These are phyloP conservation scores for Athalia rosae DNA, from an alignment of 2,888 invertebrate genomes.

Conservation along the genomic window DNA sequence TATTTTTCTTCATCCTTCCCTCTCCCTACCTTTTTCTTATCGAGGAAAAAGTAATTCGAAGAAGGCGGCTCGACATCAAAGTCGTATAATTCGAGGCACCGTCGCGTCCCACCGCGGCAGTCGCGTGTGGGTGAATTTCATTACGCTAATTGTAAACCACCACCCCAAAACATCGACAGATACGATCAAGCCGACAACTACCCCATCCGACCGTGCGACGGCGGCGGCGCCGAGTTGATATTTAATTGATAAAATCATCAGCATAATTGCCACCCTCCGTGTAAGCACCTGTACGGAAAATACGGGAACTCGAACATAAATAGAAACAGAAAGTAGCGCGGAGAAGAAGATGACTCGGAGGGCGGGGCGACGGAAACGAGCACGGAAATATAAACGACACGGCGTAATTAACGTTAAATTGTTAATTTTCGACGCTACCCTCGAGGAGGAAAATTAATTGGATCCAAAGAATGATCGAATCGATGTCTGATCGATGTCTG, in stretches of 20 bases:
- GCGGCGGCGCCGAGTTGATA: slow-evolving; percentile 50
- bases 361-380: slow-evolving; percentile 13
- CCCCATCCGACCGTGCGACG: slow-evolving; percentile 6
- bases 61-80: slow-evolving; percentile 36
- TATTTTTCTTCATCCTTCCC: too few species aligned
- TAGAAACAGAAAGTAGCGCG: background rate
- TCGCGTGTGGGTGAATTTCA: slow-evolving; percentile 40
- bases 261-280: slow-evolving; percentile 54
- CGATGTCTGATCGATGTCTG: background rate
- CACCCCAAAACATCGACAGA: slow-evolving; percentile 52
- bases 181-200: slow-evolving; percentile 52
- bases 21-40: too few species aligned
- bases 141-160: slow-evolving; percentile 46
- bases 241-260: slow-evolving; percentile 57
- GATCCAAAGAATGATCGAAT: slow-evolving; percentile 5
- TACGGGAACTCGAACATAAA: background rate
- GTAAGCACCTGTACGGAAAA: slow-evolving; percentile 44
- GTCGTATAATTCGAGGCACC: slow-evolving; percentile 28
- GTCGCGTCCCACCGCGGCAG: background rate
- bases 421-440: slow-evolving; percentile 21
- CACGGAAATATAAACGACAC: slow-evolving; percentile 9
- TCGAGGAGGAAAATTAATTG: background rate
- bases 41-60: slow-evolving; percentile 23
- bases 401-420: slow-evolving; percentile 42
- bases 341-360: background rate